Evolutionary conservation across 2,888 invertebrate species (phyloP).

Genomic region (Drosophila ezoana): DNA sequence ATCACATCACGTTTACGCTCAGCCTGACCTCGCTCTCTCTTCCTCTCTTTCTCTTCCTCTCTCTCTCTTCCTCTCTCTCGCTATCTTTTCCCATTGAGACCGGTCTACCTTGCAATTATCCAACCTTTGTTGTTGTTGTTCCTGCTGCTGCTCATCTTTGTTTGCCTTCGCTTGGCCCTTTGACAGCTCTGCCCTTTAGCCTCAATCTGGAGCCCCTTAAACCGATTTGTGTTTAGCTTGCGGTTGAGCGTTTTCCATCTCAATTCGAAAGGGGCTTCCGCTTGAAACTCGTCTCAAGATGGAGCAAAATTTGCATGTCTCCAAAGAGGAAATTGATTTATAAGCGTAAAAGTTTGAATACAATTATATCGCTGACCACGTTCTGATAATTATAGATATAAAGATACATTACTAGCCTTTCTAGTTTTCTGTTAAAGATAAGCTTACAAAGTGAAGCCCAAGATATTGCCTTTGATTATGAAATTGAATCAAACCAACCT

Average conservation of each 20-base stretch:
- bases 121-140: constrained; percentile 2
- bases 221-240: neutral
- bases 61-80: constrained; percentile 13
- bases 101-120: constrained; percentile 42
- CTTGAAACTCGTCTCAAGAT: constrained; percentile 8
- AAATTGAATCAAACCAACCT: too few species aligned
- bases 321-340: constrained; percentile 30
- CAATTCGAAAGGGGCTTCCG: constrained; percentile 29
- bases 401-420: too few species aligned
- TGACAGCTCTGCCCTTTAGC: constrained; percentile 21
- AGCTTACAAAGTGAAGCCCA: too few species aligned
- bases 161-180: constrained; percentile 23
- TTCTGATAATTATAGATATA: too few species aligned
- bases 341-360: too few species aligned
- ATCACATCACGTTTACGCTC: constrained; percentile 70
- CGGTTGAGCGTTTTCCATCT: neutral
- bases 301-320: constrained; percentile 12
- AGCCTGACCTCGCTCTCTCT: constrained; percentile 56
- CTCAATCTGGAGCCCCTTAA: constrained; percentile 8
- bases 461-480: too few species aligned
- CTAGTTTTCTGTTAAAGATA: too few species aligned
- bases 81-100: neutral
- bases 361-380: too few species aligned
- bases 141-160: constrained; percentile 28
- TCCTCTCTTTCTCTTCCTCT: neutral